Percentiles rank a stretch among this genome's conserved stretches.
Conservation (phyloP, 2,113 vertebrate species). For the Bungarus multicinctus region DNA sequence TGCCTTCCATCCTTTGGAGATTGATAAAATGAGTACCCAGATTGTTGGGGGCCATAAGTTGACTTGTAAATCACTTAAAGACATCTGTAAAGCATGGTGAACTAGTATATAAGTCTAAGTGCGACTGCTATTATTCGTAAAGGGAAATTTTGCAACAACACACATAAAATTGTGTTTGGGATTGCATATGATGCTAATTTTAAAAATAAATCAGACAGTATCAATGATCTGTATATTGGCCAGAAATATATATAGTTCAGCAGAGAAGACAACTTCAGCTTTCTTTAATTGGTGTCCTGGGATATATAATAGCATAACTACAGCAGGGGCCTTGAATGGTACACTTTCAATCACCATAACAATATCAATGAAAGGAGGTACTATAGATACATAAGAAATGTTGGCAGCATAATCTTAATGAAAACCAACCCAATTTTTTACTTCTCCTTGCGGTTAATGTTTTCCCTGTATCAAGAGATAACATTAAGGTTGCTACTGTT, state of each 20-base stretch:
- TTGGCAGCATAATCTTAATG: neutral
- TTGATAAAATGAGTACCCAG: too few species aligned
- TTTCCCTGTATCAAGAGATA: neutral
- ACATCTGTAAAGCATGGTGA: too few species aligned
- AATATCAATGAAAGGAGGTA: neutral
- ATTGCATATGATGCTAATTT: neutral
- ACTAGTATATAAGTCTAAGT: too few species aligned
- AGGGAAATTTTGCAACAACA: neutral
- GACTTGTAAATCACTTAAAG: too few species aligned
- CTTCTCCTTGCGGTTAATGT: neutral
- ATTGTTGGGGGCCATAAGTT: too few species aligned
- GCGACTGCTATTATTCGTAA: neutral
- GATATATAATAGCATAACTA: neutral
- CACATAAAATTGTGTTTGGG: neutral
- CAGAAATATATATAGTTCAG: neutral
- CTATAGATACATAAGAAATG: neutral
- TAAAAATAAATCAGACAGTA: neutral
- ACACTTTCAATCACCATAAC: neutral
- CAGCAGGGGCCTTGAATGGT: neutral
- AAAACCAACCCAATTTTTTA: neutral
- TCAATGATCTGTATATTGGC: neutral
- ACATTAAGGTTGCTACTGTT: constrained; percentile 6
- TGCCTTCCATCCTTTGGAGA: too few species aligned
- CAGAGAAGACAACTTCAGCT: neutral
- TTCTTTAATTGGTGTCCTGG: neutral